A percentile compares a stretch with the other conserved stretches of the same genome.
phyloP scores from a whole-genome alignment of 2,797 vertebrate species.

The Okamejei kenojei region DNA sequence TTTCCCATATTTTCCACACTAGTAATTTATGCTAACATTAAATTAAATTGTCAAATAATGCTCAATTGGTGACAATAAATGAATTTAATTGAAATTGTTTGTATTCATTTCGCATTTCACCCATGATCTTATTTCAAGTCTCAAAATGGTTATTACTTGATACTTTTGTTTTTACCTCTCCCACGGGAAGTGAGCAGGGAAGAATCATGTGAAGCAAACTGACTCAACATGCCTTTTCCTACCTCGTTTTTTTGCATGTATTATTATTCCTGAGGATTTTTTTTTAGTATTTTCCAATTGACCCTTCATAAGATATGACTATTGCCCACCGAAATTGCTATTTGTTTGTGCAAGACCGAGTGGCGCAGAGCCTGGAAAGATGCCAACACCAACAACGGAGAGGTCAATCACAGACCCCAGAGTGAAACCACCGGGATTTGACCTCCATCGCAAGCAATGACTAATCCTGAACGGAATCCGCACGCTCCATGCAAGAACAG shows the following conservation, averaged over 20 bases:
- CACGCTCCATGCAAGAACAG: too few species aligned
- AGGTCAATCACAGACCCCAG: too few species aligned
- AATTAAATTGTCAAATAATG: not conserved
- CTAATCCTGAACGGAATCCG: too few species aligned
- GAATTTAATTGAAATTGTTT: not conserved
- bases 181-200: not conserved
- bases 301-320: not conserved
- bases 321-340: not conserved
- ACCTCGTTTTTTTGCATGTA: not conserved
- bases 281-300: not conserved
- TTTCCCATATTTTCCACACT: not conserved
- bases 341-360: too few species aligned
- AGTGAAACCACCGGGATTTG: too few species aligned
- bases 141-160: not conserved
- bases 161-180: not conserved
- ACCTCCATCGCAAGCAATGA: too few species aligned
- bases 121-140: not conserved
- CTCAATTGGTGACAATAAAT: not conserved
- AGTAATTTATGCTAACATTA: not conserved
- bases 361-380: too few species aligned
- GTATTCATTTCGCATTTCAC: not conserved
- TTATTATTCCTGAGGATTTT: not conserved
- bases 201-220: not conserved
- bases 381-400: too few species aligned
- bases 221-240: not conserved